Evolutionary conservation across 2,797 vertebrate species (phyloP).

Genomic region (Micropoecilia bifurca): DNA sequence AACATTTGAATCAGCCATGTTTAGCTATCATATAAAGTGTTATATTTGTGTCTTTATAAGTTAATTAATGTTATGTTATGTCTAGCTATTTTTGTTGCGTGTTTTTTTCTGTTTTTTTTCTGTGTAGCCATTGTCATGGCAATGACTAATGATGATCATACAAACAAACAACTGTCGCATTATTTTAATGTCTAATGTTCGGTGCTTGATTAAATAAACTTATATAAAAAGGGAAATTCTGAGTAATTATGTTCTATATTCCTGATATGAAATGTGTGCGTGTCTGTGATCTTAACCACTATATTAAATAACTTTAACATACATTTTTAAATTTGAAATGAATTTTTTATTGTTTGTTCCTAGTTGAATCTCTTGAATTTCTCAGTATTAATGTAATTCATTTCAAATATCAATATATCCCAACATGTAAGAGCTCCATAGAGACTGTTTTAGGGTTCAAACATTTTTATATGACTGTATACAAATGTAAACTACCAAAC

Average conservation of each 20-base stretch:
- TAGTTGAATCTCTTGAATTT: not conserved
- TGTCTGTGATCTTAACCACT: not conserved
- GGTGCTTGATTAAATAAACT: not conserved
- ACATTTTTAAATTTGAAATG: not conserved
- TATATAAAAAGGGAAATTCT: not conserved
- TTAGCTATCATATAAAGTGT: no score
- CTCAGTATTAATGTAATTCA: not conserved
- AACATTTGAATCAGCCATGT: no score
- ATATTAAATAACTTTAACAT: not conserved
- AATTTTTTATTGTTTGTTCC: not conserved
- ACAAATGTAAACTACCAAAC: slow-evolving; percentile 8
- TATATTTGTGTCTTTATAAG: no score
- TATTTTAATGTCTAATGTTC: no score
- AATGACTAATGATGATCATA: no score
- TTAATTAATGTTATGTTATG: no score
- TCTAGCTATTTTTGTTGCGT: no score
- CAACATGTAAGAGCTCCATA: not conserved
- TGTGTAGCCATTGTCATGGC: no score
- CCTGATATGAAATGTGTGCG: not conserved
- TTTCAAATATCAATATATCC: not conserved
- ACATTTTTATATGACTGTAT: not conserved
- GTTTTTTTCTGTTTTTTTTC: no score
- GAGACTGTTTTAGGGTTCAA: not conserved
- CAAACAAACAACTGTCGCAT: no score
- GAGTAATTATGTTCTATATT: not conserved